These are phyloP conservation scores for Eulacestoma nigropectus DNA, from an alignment of 2,113 vertebrate species.

Conservation along the genomic window DNA sequence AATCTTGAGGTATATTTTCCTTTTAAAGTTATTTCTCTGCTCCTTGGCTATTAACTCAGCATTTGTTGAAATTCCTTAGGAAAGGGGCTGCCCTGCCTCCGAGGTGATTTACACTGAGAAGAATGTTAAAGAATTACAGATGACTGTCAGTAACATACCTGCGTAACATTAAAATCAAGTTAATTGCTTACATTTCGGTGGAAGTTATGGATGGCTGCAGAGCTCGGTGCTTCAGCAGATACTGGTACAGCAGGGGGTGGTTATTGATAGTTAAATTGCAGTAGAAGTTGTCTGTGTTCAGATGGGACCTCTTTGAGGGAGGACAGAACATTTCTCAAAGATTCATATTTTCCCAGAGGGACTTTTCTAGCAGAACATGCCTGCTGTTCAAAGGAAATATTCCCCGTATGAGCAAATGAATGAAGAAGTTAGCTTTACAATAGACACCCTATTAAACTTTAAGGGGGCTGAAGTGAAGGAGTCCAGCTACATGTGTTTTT, in stretches of 20 bases:
- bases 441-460: constrained; percentile 53
- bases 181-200: constrained; percentile 44
- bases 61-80: constrained; percentile 17
- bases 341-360: constrained; percentile 55
- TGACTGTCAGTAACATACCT: constrained; percentile 46
- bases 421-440: constrained; percentile 32
- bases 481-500: constrained; percentile 19
- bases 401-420: constrained; percentile 32
- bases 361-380: constrained; percentile 40
- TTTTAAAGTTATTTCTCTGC: neutral
- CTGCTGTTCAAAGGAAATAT: constrained; percentile 63
- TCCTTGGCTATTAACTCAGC: neutral
- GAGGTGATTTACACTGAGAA: constrained; percentile 40
- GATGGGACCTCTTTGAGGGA: constrained; percentile 44
- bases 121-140: constrained; percentile 60
- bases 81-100: neutral
- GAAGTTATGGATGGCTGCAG: constrained; percentile 33
- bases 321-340: constrained; percentile 60
- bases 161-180: constrained; percentile 27
- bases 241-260: neutral
- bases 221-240: constrained; percentile 21
- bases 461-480: constrained; percentile 34
- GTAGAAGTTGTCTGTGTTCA: constrained; percentile 25
- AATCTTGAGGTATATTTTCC: neutral
- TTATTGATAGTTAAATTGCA: constrained; percentile 46